Evolutionary conservation across 2,797 vertebrate species (phyloP), one percentile per base, ranked within the genome.

Genomic region (Cirrhinus mrigala): DNA sequence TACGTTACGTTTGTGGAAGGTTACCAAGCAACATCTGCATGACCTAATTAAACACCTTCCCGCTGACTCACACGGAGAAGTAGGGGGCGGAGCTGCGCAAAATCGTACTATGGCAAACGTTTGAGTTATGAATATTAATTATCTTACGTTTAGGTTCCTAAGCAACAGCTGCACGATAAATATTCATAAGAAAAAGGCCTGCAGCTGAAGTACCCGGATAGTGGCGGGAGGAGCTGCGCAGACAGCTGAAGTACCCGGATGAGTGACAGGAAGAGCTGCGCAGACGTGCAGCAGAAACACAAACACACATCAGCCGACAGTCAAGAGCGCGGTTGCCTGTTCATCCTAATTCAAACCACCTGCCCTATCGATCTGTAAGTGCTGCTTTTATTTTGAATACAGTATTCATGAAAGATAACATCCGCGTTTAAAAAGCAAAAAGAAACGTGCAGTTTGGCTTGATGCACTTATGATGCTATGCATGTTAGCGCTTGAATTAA

Each of bases 231-330:
- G 70, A 56, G 64, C 20, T 76, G 60, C 50, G 37, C 54, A 69
- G 40, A 20, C 20, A 16, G 71, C 37, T 4, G 18, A 52, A 77
- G 79, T 60, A 10, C 85, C 87, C 87, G 87, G 87, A 88, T 88
- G 70, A 18, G 22, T 40, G 73, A 6, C 78, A 58, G 85, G 87
- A 88, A 88, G 82, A 52, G 33, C 71, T 80, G 73, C 60, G 82
- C 77, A 84, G 78, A 74, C 37, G 56, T 46, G 54, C 62, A 74
- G 64, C 48, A 66, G 37, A 18, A 16, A 29, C 77, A 29, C 70
- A 69, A 66, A 68, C 48, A 15, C 64, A 50, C 56, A 81, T 64
- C 70, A 37, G 52, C 40, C 52, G 20, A 20, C 20, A 64, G 66
- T 14, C 1, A 11, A 20, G 62, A 54, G 37, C 69, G 56, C 77